Evolutionary conservation across 2,113 vertebrate genomes (phyloP).

Genomic region (Microcebus jonahi): DNA sequence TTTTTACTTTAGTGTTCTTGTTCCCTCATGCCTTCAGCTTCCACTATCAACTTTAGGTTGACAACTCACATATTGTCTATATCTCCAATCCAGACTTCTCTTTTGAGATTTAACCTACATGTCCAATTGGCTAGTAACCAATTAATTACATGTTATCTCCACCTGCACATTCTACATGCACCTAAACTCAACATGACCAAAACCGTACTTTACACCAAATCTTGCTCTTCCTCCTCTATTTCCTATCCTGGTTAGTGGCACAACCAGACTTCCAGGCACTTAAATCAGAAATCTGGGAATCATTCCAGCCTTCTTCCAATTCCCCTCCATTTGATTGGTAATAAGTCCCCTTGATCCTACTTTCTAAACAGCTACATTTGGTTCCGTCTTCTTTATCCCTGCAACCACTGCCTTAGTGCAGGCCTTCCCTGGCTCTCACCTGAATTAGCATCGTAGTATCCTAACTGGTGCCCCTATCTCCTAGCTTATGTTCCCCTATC

Average conservation of each 20-base stretch:
- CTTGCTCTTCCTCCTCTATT: not conserved
- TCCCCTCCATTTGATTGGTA: conserved; percentile 10
- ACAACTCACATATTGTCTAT: not conserved
- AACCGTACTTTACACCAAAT: not conserved
- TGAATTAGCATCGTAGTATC: conserved; percentile 31
- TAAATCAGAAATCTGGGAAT: not conserved
- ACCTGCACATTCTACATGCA: not conserved
- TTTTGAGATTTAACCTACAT: not conserved
- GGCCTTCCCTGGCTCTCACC: not conserved
- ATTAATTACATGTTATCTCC: not conserved
- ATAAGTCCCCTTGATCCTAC: not conserved
- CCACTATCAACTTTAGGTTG: not conserved
- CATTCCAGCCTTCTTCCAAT: not conserved
- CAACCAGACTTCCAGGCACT: not conserved
- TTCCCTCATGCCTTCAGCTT: not conserved
- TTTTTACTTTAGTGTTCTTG: not conserved
- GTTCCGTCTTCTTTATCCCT: not conserved
- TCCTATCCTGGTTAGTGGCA: not conserved
- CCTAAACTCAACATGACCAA: not conserved
- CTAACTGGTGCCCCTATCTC: not conserved
- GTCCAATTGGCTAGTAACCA: not conserved
- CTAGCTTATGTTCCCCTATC: not conserved
- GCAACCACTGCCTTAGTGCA: conserved; percentile 6
- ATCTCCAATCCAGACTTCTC: not conserved
- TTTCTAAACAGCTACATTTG: not conserved